Evolutionary conservation across 2,797 vertebrate species (phyloP).

Genomic region (Cygnus olor): DNA sequence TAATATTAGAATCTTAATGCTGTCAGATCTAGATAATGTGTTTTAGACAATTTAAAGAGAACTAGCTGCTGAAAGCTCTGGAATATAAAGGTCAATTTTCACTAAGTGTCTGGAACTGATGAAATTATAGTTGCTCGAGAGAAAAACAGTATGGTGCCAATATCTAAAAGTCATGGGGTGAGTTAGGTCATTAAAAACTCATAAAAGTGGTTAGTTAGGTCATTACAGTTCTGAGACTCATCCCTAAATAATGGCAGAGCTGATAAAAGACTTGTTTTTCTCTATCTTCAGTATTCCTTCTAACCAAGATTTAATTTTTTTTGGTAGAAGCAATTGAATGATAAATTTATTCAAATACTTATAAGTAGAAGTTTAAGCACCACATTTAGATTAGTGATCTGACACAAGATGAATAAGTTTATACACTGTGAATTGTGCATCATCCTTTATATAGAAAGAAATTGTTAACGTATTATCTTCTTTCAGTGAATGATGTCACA

Average conservation of each 20-base stretch:
- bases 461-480: neutral
- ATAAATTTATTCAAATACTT: neutral
- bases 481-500: neutral
- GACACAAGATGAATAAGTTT: neutral
- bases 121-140: conserved; percentile 2
- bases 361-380: neutral
- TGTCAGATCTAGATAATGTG: neutral
- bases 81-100: conserved; percentile 47
- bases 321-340: neutral
- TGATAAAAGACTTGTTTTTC: neutral
- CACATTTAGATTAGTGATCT: neutral
- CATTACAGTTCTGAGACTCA: neutral
- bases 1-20: neutral
- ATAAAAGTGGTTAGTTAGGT: neutral
- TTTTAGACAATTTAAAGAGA: neutral
- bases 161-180: neutral
- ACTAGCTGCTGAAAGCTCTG: neutral
- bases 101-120: conserved; percentile 17
- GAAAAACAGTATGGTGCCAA: neutral
- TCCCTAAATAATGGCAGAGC: neutral
- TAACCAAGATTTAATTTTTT: accelerated
- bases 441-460: neutral
- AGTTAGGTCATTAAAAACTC: neutral
- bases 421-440: neutral
- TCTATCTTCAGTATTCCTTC: neutral